These are phyloP conservation scores for Dendrocincla tyrannina DNA, from an alignment of 2,797 vertebrate species.

Conservation along the genomic window DNA sequence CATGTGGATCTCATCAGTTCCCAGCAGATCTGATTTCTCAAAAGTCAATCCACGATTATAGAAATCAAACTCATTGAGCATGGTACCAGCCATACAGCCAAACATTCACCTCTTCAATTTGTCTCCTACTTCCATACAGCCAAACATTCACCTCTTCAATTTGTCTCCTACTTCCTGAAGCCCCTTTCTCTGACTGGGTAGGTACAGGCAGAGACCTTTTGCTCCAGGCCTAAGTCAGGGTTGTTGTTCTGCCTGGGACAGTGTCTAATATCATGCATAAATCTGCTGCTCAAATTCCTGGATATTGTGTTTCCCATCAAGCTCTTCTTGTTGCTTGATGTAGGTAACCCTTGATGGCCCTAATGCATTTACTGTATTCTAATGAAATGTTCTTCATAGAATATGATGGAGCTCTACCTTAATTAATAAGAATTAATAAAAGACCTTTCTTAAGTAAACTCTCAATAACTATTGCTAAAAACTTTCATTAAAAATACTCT, in stretches of 20 bases:
- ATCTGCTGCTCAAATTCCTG: neutral
- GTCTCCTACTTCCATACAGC: neutral
- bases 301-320: neutral
- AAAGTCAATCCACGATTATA: neutral
- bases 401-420: neutral
- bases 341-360: neutral
- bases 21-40: neutral
- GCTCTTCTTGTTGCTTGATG: neutral
- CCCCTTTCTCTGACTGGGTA: neutral
- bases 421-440: neutral
- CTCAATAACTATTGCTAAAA: neutral
- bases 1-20: neutral
- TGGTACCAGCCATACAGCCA: neutral
- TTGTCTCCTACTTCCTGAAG: neutral
- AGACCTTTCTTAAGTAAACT: neutral
- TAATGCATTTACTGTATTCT: neutral
- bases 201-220: neutral
- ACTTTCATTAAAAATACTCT: neutral
- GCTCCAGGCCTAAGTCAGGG: neutral
- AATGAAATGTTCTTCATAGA: neutral
- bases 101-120: neutral
- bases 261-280: neutral
- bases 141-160: neutral
- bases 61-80: neutral
- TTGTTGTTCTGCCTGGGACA: neutral